phyloP scores from a whole-genome alignment of 2,888 invertebrate genomes.

The Pollenia angustigena region DNA sequence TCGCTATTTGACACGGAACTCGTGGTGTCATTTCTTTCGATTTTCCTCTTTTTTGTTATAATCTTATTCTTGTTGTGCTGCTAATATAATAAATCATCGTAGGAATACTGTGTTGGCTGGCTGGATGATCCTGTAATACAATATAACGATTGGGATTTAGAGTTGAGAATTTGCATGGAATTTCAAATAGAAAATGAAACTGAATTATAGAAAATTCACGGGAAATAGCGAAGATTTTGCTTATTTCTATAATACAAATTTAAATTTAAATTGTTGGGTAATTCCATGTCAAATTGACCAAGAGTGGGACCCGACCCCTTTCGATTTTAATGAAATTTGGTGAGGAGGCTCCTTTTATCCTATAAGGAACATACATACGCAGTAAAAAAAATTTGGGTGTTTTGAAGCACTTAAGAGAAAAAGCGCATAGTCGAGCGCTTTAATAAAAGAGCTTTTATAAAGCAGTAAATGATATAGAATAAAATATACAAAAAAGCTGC shows the following conservation, averaged over 20 bases:
- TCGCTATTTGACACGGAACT: not conserved
- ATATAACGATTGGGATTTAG: conserved; percentile 60
- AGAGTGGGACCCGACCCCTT: too few species aligned
- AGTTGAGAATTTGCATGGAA: conserved; percentile 34
- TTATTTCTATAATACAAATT: not conserved
- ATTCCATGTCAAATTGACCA: too few species aligned
- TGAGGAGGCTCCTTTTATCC: too few species aligned
- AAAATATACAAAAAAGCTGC: too few species aligned
- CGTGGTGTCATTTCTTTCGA: not conserved
- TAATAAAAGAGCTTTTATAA: too few species aligned
- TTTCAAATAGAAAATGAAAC: conserved; percentile 48
- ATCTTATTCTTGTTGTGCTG: conserved; percentile 64
- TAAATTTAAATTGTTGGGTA: conserved; percentile 28
- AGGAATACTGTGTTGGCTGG: conserved; percentile 13
- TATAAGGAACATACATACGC: too few species aligned
- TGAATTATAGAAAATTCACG: conserved; percentile 16
- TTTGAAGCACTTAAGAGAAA: too few species aligned
- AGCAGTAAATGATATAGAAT: too few species aligned
- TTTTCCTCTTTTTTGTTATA: not conserved
- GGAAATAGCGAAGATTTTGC: not conserved
- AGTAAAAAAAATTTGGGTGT: too few species aligned
- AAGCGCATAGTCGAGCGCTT: too few species aligned
- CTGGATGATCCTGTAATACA: conserved; percentile 45
- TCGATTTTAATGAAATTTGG: too few species aligned
- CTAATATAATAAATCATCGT: conserved; percentile 70